Evolutionary conservation across 2,888 invertebrate genomes (phyloP).

Genomic region (Amiota communis): DNA sequence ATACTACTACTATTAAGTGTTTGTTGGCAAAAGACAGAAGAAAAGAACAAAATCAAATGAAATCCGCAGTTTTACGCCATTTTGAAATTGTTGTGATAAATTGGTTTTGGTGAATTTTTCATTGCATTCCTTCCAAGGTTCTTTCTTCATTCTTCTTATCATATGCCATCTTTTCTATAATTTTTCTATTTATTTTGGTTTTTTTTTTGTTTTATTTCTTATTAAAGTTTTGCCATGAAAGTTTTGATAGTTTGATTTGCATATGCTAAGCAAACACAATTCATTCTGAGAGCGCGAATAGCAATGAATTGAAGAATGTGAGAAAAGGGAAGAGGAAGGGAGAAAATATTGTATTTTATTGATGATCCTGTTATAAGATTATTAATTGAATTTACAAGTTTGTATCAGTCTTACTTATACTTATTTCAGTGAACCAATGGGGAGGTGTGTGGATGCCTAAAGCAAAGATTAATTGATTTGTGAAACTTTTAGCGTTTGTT

Average conservation of each 20-base stretch:
- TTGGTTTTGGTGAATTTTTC: background rate
- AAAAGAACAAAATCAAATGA: background rate
- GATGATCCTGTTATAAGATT: background rate
- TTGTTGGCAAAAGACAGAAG: background rate
- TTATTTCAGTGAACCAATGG: no score
- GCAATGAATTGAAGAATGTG: no score
- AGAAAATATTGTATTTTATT: slow-evolving; percentile 1
- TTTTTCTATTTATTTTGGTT: background rate
- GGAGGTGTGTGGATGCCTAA: no score
- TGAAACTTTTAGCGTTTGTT: no score
- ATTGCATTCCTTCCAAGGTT: no score
- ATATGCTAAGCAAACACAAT: background rate
- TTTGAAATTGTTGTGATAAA: slow-evolving; percentile 24
- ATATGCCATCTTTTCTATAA: background rate
- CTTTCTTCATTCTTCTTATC: background rate
- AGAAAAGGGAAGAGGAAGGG: no score
- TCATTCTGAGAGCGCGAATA: no score
- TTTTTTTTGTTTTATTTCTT: background rate
- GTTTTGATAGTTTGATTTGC: slow-evolving; percentile 1
- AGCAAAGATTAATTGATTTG: no score
- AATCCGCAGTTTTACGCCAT: slow-evolving; percentile 8
- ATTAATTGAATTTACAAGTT: slow-evolving; percentile 26
- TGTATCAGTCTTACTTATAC: background rate
- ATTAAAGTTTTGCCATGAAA: background rate
- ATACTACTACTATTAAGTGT: background rate